phyloP scores from a whole-genome alignment of 2,113 vertebrate species.

The Penelope pileata region DNA sequence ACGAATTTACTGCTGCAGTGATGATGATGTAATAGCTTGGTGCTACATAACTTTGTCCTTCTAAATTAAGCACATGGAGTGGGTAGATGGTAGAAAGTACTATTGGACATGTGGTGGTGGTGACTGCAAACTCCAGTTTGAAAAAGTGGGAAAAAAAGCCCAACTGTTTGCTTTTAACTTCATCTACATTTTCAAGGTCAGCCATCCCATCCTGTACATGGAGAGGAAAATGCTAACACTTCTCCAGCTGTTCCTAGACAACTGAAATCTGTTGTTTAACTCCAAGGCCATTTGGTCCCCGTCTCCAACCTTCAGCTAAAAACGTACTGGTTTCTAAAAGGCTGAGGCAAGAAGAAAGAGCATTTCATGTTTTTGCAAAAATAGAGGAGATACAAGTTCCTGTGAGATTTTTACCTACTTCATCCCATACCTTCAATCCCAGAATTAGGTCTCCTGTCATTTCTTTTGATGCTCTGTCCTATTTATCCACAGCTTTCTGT shows the following conservation, averaged over 20 bases:
- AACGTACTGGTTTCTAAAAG: background rate
- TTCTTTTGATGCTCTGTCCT: conserved; percentile 4
- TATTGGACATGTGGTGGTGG: background rate
- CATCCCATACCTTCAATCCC: conserved; percentile 18
- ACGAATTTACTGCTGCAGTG: background rate
- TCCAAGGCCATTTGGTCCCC: conserved; percentile 11
- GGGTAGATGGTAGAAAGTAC: background rate
- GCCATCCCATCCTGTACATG: background rate
- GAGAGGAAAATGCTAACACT: rapidly evolving
- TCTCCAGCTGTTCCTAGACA: background rate
- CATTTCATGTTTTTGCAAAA: background rate
- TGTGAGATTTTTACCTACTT: conserved; percentile 45
- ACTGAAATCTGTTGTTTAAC: background rate
- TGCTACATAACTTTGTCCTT: background rate
- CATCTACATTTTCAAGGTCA: background rate
- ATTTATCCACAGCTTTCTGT: conserved; percentile 36
- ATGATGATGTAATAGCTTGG: background rate
- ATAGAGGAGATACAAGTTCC: conserved; percentile 17
- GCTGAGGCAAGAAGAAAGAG: background rate
- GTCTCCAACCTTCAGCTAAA: background rate
- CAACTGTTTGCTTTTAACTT: background rate
- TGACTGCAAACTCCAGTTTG: background rate
- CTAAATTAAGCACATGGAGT: background rate
- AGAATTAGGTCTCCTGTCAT: conserved; percentile 60
- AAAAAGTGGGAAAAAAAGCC: background rate